These are phyloP conservation scores for Caerostris extrusa DNA, from an alignment of 1,140 invertebrate species.

Conservation along the genomic window DNA sequence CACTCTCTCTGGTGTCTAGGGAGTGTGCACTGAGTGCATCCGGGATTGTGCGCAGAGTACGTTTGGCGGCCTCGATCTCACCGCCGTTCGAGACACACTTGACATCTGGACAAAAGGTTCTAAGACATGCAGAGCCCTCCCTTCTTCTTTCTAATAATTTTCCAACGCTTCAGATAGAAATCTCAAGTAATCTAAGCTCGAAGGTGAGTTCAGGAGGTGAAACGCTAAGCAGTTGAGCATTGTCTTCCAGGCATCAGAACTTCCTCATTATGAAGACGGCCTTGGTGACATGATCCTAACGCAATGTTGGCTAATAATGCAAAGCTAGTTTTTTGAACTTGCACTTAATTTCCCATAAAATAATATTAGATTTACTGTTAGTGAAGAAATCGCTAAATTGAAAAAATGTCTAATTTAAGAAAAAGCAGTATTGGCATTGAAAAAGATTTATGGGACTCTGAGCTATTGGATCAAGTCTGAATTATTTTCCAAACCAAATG, in stretches of 20 bases:
- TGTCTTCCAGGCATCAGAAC: neutral
- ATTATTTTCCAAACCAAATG: too few species aligned
- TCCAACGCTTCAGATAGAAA: neutral
- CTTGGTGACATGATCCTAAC: too few species aligned
- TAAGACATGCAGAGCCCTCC: neutral
- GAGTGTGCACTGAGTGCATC: slow-evolving; percentile 25
- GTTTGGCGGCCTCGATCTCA: slow-evolving; percentile 12
- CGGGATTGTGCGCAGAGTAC: slow-evolving; percentile 70
- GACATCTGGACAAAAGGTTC: slow-evolving; percentile 39
- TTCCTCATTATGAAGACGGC: neutral
- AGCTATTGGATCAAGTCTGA: too few species aligned
- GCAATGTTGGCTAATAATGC: too few species aligned
- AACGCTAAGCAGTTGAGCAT: slow-evolving; percentile 7
- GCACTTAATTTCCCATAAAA: too few species aligned
- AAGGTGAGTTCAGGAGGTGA: slow-evolving; percentile 23
- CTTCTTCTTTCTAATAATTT: neutral
- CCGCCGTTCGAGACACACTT: neutral
- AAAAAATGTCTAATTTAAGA: too few species aligned
- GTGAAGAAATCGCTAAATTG: too few species aligned
- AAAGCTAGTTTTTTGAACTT: too few species aligned
- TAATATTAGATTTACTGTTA: too few species aligned
- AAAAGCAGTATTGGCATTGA: too few species aligned
- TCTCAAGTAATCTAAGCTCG: slow-evolving; percentile 53
- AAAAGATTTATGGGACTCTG: too few species aligned
- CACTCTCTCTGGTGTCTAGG: slow-evolving; percentile 43